Percentiles rank a stretch among this genome's conserved stretches.
Evolutionary conservation across 92 coral and sea anemone species (phyloP).

Genomic region (Siderastrea siderea): DNA sequence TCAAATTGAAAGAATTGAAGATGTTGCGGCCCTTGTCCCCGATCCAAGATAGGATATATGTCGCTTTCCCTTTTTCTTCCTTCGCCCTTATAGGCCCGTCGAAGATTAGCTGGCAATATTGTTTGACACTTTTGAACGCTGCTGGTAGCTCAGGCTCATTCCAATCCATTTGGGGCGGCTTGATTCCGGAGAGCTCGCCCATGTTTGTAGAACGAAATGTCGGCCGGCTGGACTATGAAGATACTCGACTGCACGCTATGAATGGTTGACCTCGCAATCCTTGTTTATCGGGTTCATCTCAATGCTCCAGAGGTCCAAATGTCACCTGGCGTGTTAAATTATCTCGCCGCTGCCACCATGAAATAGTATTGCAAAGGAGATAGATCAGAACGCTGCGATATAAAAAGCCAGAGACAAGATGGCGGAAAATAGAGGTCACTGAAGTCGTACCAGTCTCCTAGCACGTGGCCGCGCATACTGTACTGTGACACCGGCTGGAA

Average conservation of each 20-base stretch:
- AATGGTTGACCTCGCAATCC: background rate
- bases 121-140: background rate
- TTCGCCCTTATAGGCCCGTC: background rate
- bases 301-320: background rate
- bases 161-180: slow-evolving; percentile 7
- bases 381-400: no score
- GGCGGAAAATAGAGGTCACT: no score
- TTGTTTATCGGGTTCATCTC: background rate
- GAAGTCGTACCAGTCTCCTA: no score
- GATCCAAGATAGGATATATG: background rate
- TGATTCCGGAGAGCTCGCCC: slow-evolving; percentile 6
- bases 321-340: background rate
- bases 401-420: no score
- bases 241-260: background rate
- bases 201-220: background rate
- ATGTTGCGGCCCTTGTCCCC: background rate
- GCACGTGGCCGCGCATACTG: no score
- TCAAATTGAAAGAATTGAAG: background rate
- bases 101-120: background rate
- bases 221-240: background rate
- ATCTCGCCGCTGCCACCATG: background rate
- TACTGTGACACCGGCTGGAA: no score
- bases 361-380: background rate
- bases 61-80: background rate
- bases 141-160: background rate